phyloP scores from a whole-genome alignment of 2,797 vertebrate species.

The Spondyliosoma cantharus region DNA sequence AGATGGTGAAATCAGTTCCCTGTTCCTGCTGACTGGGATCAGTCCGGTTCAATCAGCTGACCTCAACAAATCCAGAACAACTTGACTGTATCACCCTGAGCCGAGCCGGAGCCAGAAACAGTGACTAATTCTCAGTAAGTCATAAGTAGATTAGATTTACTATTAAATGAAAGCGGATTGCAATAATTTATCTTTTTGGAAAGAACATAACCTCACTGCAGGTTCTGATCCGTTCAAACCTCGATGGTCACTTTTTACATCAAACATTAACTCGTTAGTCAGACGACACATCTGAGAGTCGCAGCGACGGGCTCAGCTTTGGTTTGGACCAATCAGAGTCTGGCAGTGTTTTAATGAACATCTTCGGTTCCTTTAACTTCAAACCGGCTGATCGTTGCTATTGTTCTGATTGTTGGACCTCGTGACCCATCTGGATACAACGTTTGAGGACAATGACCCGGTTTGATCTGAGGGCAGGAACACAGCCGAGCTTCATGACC shows the following conservation, averaged over 20 bases:
- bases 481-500: too few species aligned
- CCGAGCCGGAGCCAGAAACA: background rate
- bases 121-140: background rate
- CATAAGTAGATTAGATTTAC: background rate
- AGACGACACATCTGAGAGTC: background rate
- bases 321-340: background rate
- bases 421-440: too few species aligned
- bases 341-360: background rate
- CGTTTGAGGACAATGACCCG: too few species aligned
- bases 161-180: background rate
- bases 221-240: background rate
- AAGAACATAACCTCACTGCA: background rate
- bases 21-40: conserved; percentile 5
- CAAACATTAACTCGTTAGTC: background rate
- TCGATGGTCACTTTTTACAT: background rate
- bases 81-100: background rate
- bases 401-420: too few species aligned
- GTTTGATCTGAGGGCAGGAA: too few species aligned
- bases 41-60: background rate
- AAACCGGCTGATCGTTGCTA: too few species aligned
- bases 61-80: background rate
- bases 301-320: background rate
- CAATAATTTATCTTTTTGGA: background rate
- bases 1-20: too few species aligned
- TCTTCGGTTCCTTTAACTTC: too few species aligned